phyloP scores from a whole-genome alignment of 37 sponge, comb jelly and placozoan genomes.

The Tethya wilhelma region DNA sequence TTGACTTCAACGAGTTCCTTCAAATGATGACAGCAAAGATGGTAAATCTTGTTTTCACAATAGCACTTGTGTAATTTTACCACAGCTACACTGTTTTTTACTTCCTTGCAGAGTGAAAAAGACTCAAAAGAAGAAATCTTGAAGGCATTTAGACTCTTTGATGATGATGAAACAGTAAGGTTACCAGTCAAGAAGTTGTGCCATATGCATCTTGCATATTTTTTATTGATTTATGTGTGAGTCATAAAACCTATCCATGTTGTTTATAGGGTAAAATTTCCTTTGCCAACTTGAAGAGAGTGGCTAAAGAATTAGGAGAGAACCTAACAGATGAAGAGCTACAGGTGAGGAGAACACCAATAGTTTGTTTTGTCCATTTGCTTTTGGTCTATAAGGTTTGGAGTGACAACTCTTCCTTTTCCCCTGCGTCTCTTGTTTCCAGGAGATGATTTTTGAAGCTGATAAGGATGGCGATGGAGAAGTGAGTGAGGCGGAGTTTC shows the following conservation, averaged over 20 bases:
- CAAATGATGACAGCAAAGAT: constrained; percentile 99
- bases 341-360: constrained; percentile 58
- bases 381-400: not conserved
- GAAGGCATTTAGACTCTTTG: constrained; percentile 97
- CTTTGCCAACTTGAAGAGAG: constrained; percentile 96
- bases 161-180: constrained; percentile 97
- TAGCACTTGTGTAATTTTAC: not conserved
- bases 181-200: not conserved
- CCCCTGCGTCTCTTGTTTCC: not conserved
- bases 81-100: too few species aligned
- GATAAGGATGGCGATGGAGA: constrained; percentile 99
- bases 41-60: constrained; percentile 59
- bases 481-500: constrained; percentile 95
- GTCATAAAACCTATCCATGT: not conserved
- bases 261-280: constrained; percentile 92
- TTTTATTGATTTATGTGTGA: not conserved
- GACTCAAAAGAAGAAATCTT: constrained; percentile 98
- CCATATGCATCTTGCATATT: not conserved
- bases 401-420: not conserved
- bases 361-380: not conserved
- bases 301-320: constrained; percentile 98
- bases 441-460: constrained; percentile 99
- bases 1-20: constrained; percentile 97
- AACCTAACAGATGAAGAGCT: constrained; percentile 97
- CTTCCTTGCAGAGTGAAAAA: constrained; percentile 82